Evolutionary conservation across 2,888 invertebrate species (phyloP), one percentile per base, ranked within the genome.

Genomic region (Macrosoma leucophasiata): DNA sequence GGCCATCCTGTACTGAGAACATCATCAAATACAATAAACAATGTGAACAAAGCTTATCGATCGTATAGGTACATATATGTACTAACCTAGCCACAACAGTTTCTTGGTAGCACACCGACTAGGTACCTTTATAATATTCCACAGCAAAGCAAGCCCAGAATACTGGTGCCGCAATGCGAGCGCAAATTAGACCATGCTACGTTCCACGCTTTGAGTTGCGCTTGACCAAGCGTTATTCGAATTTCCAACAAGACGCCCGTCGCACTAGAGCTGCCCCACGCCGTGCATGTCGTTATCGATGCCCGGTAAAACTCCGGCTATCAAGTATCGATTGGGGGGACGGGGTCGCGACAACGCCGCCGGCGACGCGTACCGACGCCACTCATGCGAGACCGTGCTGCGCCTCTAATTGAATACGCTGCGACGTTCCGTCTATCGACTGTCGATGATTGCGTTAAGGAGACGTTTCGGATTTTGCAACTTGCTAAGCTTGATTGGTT

Each of bases 151-250:
- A 31, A 40, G 37, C 36, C 41, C 34, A 43, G 48, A 49, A 43
- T 47, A 52, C 44, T 41, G 47, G 39, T 34, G 41, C 50, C 50
- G 52, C 52, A 62, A 52, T 46, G 61, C 64, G 45, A 48, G 64
- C 57, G 58, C 68, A 77, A 79, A 79, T 78, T 78, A 78, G 70
- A 73, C 61, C 65, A 57, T 55, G 55, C 61, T 62, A 63, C 70
- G 69, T 59, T 57, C 62, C 61, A 58, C 62, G 74, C 74, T 77
- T 76, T 72, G 74, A 75, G 70, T 68, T 65, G 72, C 70, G 78
- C 77, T 78, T 78, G 81, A 77, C 81, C 79, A 70, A 77, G 79
- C 79, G 78, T 77, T 74, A 78, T 74, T 74, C 67, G 70, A 68
- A 73, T 68, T 71, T 69, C 70, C 67, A 71, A 67, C 74, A 78